These are phyloP conservation scores for Dusona sp. DNA, from an alignment of 2,888 invertebrate species.

Conservation along the genomic window DNA sequence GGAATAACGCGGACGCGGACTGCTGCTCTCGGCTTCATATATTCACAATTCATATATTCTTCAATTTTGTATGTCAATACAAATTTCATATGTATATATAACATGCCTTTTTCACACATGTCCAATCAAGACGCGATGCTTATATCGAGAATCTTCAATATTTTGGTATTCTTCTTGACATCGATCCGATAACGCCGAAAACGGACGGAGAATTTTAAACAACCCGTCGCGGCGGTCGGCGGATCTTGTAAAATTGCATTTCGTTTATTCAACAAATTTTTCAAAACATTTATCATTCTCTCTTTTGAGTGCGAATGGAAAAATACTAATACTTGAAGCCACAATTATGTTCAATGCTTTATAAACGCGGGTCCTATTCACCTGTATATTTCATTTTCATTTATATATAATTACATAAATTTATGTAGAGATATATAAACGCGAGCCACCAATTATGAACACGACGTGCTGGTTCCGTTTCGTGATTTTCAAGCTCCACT, in stretches of 20 bases:
- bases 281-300: not conserved
- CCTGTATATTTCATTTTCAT: conserved; percentile 1
- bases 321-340: not conserved
- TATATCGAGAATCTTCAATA: not conserved
- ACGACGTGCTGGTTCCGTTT: conserved; percentile 1
- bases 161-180: not conserved
- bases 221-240: not conserved
- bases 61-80: conserved; percentile 5
- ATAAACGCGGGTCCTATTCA: not conserved
- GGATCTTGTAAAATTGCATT: not conserved
- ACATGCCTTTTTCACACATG: not conserved
- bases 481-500: conserved; percentile 18
- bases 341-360: not conserved
- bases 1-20: conserved; percentile 28
- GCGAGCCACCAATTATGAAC: conserved; percentile 1
- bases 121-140: not conserved
- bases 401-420: conserved; percentile 12
- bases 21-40: conserved; percentile 1
- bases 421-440: not conserved
- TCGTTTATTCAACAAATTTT: not conserved
- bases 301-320: not conserved
- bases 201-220: not conserved
- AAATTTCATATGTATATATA: not conserved
- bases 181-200: not conserved
- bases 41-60: not conserved